These are phyloP conservation scores for Nycticebus coucang DNA, from an alignment of 2,113 vertebrate genomes.

Conservation along the genomic window DNA sequence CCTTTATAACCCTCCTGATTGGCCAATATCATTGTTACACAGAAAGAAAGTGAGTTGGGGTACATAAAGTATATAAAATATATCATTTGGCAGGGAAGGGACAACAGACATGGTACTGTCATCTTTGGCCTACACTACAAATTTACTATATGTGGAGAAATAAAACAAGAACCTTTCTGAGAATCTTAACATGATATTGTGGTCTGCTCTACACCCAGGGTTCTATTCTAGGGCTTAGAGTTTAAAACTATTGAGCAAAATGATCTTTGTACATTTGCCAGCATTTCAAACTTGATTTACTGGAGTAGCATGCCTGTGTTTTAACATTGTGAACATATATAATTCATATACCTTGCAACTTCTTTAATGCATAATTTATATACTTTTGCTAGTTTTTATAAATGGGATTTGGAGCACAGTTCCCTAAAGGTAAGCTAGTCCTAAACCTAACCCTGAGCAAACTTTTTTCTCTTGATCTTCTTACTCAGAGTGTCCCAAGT, in stretches of 20 bases:
- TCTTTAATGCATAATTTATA: constrained; percentile 75
- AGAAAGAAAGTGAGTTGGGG: neutral
- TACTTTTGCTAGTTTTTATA: constrained; percentile 69
- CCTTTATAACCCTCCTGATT: neutral
- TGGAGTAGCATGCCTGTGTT: constrained; percentile 55
- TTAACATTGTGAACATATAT: constrained; percentile 67
- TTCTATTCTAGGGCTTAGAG: neutral
- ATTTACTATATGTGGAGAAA: neutral
- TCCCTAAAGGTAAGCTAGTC: constrained; percentile 62
- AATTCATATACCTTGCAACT: constrained; percentile 72
- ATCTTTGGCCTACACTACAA: neutral
- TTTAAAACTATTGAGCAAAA: constrained; percentile 53
- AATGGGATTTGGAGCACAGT: constrained; percentile 60
- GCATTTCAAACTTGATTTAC: constrained; percentile 57
- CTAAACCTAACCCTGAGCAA: constrained; percentile 44
- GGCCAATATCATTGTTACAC: neutral
- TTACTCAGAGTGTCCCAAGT: accelerated
- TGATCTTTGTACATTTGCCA: constrained; percentile 8
- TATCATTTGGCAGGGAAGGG: neutral
- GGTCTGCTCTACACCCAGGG: neutral
- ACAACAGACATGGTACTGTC: neutral
- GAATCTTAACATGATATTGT: neutral
- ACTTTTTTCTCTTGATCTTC: constrained; percentile 33
- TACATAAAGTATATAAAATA: too few species aligned
- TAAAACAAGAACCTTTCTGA: neutral